Evolutionary conservation across 2,113 vertebrate species (phyloP).

Genomic region (Antechinus stuartii): DNA sequence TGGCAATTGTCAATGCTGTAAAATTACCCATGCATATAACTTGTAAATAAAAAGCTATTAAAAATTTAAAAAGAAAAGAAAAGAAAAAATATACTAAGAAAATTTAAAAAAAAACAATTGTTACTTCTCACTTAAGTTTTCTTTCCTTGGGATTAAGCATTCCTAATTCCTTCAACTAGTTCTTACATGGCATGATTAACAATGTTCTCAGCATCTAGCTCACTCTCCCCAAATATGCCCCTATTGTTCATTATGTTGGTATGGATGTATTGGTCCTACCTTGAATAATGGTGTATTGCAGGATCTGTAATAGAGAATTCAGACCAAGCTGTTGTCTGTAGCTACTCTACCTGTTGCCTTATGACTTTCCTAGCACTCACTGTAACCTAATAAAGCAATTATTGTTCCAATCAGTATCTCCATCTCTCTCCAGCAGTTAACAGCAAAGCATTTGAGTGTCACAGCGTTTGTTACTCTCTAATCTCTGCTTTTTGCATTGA

Average conservation of each 20-base stretch:
- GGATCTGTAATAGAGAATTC: conserved; percentile 53
- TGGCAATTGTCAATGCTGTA: no score
- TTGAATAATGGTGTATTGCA: neutral
- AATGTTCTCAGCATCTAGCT: neutral
- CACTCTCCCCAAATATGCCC: neutral
- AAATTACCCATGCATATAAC: no score
- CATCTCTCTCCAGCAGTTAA: conserved; percentile 38
- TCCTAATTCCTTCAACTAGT: neutral
- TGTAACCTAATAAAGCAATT: conserved; percentile 67
- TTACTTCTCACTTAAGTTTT: neutral
- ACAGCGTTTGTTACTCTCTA: conserved; percentile 47
- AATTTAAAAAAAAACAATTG: neutral
- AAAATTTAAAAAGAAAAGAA: no score
- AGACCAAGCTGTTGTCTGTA: conserved; percentile 30
- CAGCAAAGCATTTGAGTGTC: conserved; percentile 9
- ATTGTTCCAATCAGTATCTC: conserved; percentile 40
- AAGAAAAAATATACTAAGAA: no score
- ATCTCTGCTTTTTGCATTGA: conserved; percentile 33
- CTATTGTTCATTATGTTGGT: neutral
- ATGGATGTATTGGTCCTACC: neutral
- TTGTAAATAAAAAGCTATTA: no score
- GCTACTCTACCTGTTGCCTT: conserved; percentile 59
- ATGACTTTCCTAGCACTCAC: conserved; percentile 58
- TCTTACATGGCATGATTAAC: neutral
- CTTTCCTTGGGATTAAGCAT: neutral